Percentiles rank a stretch among this genome's conserved stretches.
phyloP scores from a whole-genome alignment of 1,140 invertebrate genomes.

The Eriocheir sinensis region DNA sequence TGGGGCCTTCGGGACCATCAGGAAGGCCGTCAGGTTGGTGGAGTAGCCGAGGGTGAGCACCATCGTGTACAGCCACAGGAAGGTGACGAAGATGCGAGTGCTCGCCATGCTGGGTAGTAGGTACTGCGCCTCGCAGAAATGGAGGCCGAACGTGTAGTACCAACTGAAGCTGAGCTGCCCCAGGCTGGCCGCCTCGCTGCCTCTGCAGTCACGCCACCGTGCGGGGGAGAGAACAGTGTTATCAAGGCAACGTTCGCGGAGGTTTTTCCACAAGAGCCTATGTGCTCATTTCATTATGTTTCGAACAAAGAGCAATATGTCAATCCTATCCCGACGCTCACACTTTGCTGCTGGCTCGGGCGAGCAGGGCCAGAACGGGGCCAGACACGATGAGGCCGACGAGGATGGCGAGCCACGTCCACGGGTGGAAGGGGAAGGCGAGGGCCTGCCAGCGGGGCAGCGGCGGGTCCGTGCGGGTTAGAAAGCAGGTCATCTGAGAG shows the following conservation, averaged over 20 bases:
- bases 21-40: constrained; percentile 39
- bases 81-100: background rate
- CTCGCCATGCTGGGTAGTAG: background rate
- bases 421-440: background rate
- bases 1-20: background rate
- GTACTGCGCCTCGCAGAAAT: background rate
- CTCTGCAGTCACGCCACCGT: too few relatives aligned
- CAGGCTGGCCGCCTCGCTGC: too few relatives aligned
- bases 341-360: background rate
- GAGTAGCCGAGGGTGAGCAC: background rate
- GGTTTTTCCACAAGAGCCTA: too few relatives aligned
- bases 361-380: background rate
- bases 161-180: too few relatives aligned
- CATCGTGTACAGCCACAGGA: constrained; percentile 11
- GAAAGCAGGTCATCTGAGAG: background rate
- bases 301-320: too few relatives aligned
- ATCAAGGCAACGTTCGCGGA: too few relatives aligned
- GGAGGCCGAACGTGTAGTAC: background rate
- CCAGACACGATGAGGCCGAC: background rate
- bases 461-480: background rate
- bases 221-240: too few relatives aligned
- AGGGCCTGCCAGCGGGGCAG: too few relatives aligned
- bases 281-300: too few relatives aligned
- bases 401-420: background rate
- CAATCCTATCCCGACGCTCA: background rate